These are phyloP conservation scores for Lampropteryx suffumata DNA, from an alignment of 2,888 invertebrate genomes.

Conservation along the genomic window DNA sequence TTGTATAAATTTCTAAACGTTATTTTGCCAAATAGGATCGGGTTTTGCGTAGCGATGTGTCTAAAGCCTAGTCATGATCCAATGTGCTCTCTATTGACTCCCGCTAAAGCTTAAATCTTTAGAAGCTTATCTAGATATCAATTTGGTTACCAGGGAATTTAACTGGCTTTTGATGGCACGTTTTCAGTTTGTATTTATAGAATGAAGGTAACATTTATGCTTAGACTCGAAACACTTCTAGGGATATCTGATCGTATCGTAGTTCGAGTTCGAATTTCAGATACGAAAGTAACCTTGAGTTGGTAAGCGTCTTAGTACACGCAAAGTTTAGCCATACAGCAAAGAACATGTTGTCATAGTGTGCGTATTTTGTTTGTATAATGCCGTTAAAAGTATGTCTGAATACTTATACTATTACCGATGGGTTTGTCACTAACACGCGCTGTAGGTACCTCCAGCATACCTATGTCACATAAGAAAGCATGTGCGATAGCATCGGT, in stretches of 20 bases:
- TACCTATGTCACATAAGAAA: too few species aligned
- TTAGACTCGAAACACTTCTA: background rate
- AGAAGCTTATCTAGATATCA: background rate
- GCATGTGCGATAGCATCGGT: too few species aligned
- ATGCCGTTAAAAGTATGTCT: too few species aligned
- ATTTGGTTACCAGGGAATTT: background rate
- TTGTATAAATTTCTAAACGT: too few species aligned
- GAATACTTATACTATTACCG: too few species aligned
- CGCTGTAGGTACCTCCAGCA: too few species aligned
- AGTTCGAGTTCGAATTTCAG: constrained; percentile 12
- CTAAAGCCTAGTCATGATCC: background rate
- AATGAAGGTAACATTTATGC: background rate
- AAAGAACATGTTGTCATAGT: too few species aligned
- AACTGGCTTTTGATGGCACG: background rate
- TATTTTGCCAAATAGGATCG: too few species aligned
- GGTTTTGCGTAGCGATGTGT: too few species aligned
- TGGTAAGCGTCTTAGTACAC: background rate
- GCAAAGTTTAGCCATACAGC: too few species aligned
- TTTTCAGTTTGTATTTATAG: background rate
- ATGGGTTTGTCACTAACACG: too few species aligned
- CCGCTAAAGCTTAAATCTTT: background rate
- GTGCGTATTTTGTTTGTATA: too few species aligned
- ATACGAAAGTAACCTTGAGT: constrained; percentile 10
- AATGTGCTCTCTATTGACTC: background rate
- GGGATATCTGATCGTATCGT: constrained; percentile 1